phyloP scores from a whole-genome alignment of 2,113 vertebrate species.

The Piaya cayana region DNA sequence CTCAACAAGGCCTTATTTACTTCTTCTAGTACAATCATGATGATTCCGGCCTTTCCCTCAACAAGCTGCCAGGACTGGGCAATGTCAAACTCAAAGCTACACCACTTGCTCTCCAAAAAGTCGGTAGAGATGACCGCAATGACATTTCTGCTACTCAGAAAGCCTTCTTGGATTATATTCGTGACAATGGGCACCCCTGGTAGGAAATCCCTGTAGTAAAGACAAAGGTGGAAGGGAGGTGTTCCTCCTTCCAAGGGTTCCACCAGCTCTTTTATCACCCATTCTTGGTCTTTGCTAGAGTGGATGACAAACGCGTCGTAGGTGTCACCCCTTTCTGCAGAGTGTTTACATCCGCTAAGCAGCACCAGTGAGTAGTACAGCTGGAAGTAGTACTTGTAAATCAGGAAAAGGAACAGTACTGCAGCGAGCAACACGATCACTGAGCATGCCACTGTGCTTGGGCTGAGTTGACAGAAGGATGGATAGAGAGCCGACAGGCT shows the following conservation, averaged over 20 bases:
- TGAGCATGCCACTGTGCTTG: background rate
- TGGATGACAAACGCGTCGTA: conserved; percentile 84
- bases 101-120: conserved; percentile 82
- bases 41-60: conserved; percentile 70
- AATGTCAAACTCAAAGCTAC: conserved; percentile 80
- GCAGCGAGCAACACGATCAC: background rate
- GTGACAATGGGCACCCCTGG: conserved; percentile 76
- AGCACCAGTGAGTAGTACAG: conserved; percentile 68
- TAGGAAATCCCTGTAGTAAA: conserved; percentile 79
- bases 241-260: conserved; percentile 76
- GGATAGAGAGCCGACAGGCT: conserved; percentile 47
- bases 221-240: conserved; percentile 75
- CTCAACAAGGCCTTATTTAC: conserved; percentile 70
- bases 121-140: conserved; percentile 75
- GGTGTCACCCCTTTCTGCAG: conserved; percentile 35
- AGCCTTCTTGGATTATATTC: conserved; percentile 82
- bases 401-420: background rate
- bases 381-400: conserved; percentile 79
- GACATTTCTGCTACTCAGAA: conserved; percentile 79
- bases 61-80: conserved; percentile 82
- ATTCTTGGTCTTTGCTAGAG: conserved; percentile 80
- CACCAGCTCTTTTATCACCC: conserved; percentile 78
- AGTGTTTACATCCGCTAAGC: conserved; percentile 65
- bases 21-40: conserved; percentile 75
- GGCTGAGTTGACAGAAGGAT: conserved; percentile 45